Conservation (phyloP, 1,140 invertebrate genomes). For the Drosophila kohkoa region DNA sequence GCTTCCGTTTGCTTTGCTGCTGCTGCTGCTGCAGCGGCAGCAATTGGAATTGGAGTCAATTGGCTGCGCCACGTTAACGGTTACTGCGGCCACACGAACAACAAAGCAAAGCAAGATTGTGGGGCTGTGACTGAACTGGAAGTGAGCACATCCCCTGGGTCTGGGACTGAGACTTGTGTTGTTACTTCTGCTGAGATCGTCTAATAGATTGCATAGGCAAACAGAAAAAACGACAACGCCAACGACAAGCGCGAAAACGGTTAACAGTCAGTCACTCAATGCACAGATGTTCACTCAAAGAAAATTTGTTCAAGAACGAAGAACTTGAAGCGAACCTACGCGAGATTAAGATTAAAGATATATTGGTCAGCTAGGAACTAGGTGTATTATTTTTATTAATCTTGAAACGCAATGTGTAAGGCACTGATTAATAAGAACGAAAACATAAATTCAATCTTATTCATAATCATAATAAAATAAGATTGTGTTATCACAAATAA, state of each 20-base stretch:
- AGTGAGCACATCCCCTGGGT: background rate
- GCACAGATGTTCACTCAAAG: background rate
- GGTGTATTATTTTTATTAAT: background rate
- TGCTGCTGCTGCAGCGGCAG: conserved; percentile 8
- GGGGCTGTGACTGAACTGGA: conserved; percentile 16
- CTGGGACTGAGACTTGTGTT: background rate
- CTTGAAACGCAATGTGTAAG: background rate
- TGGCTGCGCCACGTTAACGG: conserved; percentile 68
- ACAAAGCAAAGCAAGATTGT: conserved; percentile 20
- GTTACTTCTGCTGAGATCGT: conserved; percentile 22
- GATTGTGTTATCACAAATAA: no score
- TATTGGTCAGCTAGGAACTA: background rate
- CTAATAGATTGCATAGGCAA: conserved; percentile 62
- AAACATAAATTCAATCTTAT: no score
- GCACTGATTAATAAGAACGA: background rate
- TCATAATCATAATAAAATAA: no score
- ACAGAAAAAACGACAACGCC: conserved; percentile 34
- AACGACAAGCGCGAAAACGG: conserved; percentile 56
- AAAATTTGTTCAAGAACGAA: background rate
- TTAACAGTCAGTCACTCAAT: conserved; percentile 51
- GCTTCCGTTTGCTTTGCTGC: conserved; percentile 32
- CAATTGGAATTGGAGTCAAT: conserved; percentile 70
- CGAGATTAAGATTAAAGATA: background rate
- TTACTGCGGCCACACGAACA: conserved; percentile 50
- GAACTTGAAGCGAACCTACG: background rate